phyloP scores from a whole-genome alignment of 2,888 invertebrate species.

The Mamestra brassicae region DNA sequence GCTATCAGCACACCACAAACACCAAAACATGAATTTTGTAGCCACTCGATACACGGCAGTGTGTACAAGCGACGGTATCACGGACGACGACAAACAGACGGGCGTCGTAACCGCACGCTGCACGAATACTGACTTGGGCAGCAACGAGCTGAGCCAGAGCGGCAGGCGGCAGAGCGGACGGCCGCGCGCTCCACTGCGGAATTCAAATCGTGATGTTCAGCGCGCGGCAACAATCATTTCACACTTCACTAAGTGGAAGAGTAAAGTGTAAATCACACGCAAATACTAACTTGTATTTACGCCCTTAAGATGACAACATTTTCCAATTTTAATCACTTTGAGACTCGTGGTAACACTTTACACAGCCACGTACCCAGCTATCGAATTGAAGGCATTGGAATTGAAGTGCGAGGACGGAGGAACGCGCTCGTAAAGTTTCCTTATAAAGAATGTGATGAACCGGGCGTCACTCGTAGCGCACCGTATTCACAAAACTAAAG shows the following conservation, averaged over 20 bases:
- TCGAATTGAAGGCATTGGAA: constrained; percentile 53
- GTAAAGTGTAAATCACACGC: constrained; percentile 85
- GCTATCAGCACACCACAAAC: constrained; percentile 81
- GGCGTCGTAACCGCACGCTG: constrained; percentile 72
- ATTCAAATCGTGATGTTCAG: constrained; percentile 79
- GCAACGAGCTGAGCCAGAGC: constrained; percentile 38
- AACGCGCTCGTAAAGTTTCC: constrained; percentile 66
- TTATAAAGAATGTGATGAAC: constrained; percentile 67
- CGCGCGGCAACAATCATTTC: constrained; percentile 81
- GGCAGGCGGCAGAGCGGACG: constrained; percentile 22
- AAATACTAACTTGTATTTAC: constrained; percentile 75
- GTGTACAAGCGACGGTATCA: constrained; percentile 53
- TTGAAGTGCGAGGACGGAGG: constrained; percentile 51
- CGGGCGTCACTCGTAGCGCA: constrained; percentile 65
- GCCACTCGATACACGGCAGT: constrained; percentile 71
- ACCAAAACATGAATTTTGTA: constrained; percentile 78
- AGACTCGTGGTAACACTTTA: constrained; percentile 27
- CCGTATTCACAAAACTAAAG: constrained; percentile 74
- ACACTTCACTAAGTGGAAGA: constrained; percentile 84
- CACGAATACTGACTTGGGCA: constrained; percentile 78
- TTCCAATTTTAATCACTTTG: constrained; percentile 43
- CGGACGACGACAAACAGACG: constrained; percentile 63
- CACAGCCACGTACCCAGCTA: constrained; percentile 43
- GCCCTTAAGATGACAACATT: constrained; percentile 55
- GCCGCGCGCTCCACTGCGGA: constrained; percentile 67